A percentile compares a stretch with the other conserved stretches of the same genome.
Evolutionary conservation across 2,888 invertebrate genomes (phyloP).

Genomic region (Agrochola lychnidis): DNA sequence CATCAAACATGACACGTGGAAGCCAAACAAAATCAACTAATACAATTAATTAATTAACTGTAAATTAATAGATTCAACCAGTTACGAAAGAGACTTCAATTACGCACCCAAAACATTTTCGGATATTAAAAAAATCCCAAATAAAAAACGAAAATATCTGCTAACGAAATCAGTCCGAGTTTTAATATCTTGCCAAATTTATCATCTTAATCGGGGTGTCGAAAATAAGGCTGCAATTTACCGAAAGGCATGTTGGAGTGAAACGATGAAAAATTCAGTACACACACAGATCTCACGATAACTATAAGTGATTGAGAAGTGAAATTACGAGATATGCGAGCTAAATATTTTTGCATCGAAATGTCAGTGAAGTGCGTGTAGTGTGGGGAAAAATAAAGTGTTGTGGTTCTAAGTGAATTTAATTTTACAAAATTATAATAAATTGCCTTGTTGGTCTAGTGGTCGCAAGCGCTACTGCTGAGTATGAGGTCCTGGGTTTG

Average conservation of each 20-base stretch:
- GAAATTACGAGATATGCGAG: constrained; percentile 67
- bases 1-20: background rate
- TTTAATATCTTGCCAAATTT: constrained; percentile 66
- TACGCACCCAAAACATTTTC: background rate
- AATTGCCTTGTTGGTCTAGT: no score
- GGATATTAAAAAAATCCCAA: background rate
- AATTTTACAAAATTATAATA: no score
- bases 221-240: constrained; percentile 70
- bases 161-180: constrained; percentile 44
- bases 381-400: constrained; percentile 14
- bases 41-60: constrained; percentile 19
- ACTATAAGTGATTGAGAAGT: constrained; percentile 70
- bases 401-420: no score
- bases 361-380: constrained; percentile 27
- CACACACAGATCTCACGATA: constrained; percentile 71
- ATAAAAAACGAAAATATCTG: constrained; percentile 22
- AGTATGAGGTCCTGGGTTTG: no score
- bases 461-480: no score
- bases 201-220: constrained; percentile 77
- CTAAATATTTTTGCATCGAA: constrained; percentile 68
- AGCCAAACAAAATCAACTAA: constrained; percentile 16
- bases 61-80: background rate
- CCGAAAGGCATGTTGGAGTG: constrained; percentile 40
- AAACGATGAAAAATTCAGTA: constrained; percentile 72
- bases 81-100: constrained; percentile 6